Percentiles rank a stretch among this genome's conserved stretches.
Evolutionary conservation across 2,888 invertebrate species (phyloP).

Genomic region (Escarpia spicata): DNA sequence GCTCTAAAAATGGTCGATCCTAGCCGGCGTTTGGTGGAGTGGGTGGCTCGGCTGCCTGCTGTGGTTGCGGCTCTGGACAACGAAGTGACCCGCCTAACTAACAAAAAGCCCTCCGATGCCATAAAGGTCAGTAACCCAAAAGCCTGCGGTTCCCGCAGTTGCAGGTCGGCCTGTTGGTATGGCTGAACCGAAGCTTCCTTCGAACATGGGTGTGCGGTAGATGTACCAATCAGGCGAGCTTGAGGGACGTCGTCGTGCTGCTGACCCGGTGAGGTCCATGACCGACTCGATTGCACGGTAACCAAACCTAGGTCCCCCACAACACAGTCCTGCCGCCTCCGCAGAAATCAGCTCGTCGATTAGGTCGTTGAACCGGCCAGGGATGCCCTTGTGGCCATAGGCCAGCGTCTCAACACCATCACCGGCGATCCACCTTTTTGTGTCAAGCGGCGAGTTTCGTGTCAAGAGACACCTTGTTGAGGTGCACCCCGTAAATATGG

Average conservation of each 20-base stretch:
- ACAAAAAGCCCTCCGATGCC: constrained; percentile 27
- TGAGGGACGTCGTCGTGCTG: constrained; percentile 28
- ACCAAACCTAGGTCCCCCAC: constrained; percentile 23
- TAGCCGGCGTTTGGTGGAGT: constrained; percentile 31
- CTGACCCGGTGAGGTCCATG: constrained; percentile 41
- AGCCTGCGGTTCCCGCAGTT: too few relatives aligned
- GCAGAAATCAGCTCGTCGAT: too few relatives aligned
- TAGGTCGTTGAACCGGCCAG: too few relatives aligned
- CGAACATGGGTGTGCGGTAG: too few relatives aligned
- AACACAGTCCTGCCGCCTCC: constrained; percentile 24
- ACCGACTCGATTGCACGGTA: constrained; percentile 8
- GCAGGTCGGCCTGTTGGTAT: too few relatives aligned
- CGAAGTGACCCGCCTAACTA: constrained; percentile 33
- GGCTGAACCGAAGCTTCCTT: too few relatives aligned
- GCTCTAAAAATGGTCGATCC: too few relatives aligned
- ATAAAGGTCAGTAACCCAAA: constrained; percentile 23
- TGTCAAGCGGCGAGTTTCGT: constrained; percentile 27
- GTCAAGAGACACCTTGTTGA: constrained; percentile 42
- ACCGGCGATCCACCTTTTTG: too few relatives aligned
- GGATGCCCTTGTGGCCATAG: too few relatives aligned
- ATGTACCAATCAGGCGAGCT: too few relatives aligned
- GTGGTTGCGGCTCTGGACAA: constrained; percentile 37
- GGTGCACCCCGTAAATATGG: constrained; percentile 39
- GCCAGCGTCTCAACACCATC: too few relatives aligned
- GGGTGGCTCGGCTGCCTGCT: constrained; percentile 38